Percentiles rank a stretch among this genome's conserved stretches.
These are phyloP conservation scores for Bubalus kerabau DNA, from an alignment of 2,113 vertebrate species.

Conservation along the genomic window DNA sequence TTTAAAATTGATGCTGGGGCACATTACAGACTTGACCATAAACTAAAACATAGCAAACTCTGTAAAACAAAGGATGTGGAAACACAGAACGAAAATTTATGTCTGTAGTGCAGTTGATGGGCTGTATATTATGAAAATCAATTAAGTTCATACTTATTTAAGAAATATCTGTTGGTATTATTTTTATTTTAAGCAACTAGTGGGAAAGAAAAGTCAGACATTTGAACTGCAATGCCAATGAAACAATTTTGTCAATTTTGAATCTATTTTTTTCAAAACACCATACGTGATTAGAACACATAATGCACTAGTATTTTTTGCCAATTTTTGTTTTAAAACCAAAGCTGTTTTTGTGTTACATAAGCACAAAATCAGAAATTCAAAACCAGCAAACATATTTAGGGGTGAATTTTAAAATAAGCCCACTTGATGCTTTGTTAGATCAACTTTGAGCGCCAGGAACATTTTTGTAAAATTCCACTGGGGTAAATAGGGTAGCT, in stretches of 20 bases:
- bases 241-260: conserved; percentile 76
- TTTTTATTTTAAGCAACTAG: conserved; percentile 54
- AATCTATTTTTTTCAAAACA: conserved; percentile 80
- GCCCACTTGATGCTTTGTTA: conserved; percentile 74
- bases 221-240: conserved; percentile 67
- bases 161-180: conserved; percentile 48
- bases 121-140: background rate
- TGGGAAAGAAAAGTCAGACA: conserved; percentile 46
- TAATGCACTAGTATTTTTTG: conserved; percentile 76
- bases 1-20: background rate
- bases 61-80: background rate
- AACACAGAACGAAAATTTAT: background rate
- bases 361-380: conserved; percentile 79
- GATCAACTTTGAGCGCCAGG: conserved; percentile 39
- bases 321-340: conserved; percentile 81
- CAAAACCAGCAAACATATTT: conserved; percentile 76
- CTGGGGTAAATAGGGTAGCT: conserved; percentile 62
- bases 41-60: background rate
- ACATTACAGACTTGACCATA: background rate
- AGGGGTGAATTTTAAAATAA: conserved; percentile 79
- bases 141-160: conserved; percentile 13
- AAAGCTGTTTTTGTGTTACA: conserved; percentile 81
- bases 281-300: conserved; percentile 82
- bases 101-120: background rate
- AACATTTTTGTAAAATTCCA: conserved; percentile 75